Percentiles rank a stretch among this genome's conserved stretches.
Conservation (phyloP, 2,113 vertebrate species). For the Motacilla tschutschensis region DNA sequence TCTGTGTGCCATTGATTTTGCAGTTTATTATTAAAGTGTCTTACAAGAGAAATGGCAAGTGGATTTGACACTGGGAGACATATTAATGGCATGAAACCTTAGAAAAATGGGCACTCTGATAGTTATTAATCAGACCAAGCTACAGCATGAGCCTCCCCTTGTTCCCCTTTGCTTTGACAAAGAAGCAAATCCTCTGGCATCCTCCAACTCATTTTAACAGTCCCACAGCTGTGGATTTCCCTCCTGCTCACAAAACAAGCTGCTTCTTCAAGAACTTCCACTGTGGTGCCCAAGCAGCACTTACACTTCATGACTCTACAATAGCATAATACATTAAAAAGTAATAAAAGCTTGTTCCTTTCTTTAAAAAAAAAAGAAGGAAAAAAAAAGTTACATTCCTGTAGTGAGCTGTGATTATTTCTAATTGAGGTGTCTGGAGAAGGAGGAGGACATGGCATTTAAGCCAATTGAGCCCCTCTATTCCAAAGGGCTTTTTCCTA, state of each 20-base stretch:
- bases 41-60: conserved; percentile 39
- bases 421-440: conserved; percentile 56
- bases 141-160: background rate
- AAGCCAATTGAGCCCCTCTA: conserved; percentile 59
- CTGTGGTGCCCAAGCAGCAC: conserved; percentile 18
- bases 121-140: background rate
- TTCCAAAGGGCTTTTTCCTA: conserved; percentile 77
- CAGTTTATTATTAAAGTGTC: conserved; percentile 51
- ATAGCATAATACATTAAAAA: conserved; percentile 60
- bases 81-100: conserved; percentile 27
- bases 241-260: background rate
- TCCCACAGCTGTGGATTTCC: background rate
- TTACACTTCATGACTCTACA: conserved; percentile 28
- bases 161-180: conserved; percentile 8
- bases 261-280: background rate
- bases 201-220: conserved; percentile 9
- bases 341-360: conserved; percentile 46
- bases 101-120: conserved; percentile 20
- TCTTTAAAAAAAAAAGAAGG: background rate
- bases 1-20: conserved; percentile 34
- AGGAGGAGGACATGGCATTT: conserved; percentile 65
- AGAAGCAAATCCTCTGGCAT: conserved; percentile 7
- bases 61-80: conserved; percentile 23
- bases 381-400: conserved; percentile 31
- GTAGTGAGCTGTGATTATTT: conserved; percentile 65